A percentile compares a stretch with the other conserved stretches of the same genome.
Evolutionary conservation across 1,140 invertebrate genomes (phyloP).

Genomic region (Drosophila prosaltans): DNA sequence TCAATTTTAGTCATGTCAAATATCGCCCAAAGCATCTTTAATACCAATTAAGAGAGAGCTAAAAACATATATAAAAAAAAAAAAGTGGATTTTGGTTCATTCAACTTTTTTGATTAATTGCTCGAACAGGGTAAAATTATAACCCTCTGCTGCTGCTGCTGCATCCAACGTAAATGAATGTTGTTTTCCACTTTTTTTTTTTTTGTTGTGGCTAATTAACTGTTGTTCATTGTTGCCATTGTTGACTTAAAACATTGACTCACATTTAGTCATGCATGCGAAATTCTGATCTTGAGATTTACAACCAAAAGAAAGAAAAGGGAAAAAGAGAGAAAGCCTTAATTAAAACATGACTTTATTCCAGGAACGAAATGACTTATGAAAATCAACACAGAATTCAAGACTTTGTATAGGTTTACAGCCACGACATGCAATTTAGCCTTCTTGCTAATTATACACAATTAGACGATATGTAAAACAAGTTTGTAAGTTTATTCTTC

Average conservation of each 20-base stretch:
- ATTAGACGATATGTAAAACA: conserved; percentile 50
- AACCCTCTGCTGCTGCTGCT: conserved; percentile 46
- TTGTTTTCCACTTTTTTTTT: conserved; percentile 34
- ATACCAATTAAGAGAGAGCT: conserved; percentile 49
- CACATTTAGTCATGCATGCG: conserved; percentile 54
- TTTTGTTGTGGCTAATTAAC: conserved; percentile 47
- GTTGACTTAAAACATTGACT: conserved; percentile 37
- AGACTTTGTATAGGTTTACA: not conserved
- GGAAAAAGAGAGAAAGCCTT: conserved; percentile 13
- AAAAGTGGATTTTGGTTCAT: conserved; percentile 51
- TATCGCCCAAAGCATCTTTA: conserved; percentile 54
- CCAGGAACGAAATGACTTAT: conserved; percentile 41
- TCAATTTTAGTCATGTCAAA: conserved; percentile 37
- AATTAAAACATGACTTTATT: conserved; percentile 63
- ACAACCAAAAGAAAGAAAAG: not conserved
- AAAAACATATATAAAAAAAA: conserved; percentile 18
- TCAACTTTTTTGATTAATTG: conserved; percentile 78
- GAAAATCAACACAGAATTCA: conserved; percentile 8
- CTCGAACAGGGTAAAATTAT: conserved; percentile 65
- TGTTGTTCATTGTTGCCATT: conserved; percentile 41
- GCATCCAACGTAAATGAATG: conserved; percentile 38
- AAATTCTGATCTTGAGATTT: conserved; percentile 21
- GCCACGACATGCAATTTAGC: conserved; percentile 43
- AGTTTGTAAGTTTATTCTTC: conserved; percentile 25
- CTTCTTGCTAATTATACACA: conserved; percentile 58